Evolutionary conservation across 2,113 vertebrate genomes (phyloP).

Genomic region (Oenanthe oenanthe): DNA sequence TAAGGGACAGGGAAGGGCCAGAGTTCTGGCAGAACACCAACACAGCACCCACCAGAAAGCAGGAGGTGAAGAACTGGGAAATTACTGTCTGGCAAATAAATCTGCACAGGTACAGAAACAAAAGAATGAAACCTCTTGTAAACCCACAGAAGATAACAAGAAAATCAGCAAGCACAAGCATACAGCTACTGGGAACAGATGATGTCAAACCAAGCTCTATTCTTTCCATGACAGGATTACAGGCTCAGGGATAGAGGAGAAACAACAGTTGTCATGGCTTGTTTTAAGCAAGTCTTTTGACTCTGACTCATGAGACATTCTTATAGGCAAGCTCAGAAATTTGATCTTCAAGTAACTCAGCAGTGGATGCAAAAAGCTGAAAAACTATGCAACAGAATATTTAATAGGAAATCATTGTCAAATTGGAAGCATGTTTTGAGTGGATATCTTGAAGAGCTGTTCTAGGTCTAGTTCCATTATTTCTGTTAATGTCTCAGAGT

Average conservation of each 20-base stretch:
- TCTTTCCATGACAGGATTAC: slow-evolving; percentile 52
- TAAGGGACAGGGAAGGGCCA: not conserved
- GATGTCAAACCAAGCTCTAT: slow-evolving; percentile 47
- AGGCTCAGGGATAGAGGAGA: slow-evolving; percentile 35
- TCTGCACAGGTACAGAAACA: not conserved
- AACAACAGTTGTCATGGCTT: slow-evolving; percentile 62
- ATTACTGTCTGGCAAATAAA: slow-evolving; percentile 7
- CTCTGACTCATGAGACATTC: slow-evolving; percentile 57
- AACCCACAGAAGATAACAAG: slow-evolving; percentile 42
- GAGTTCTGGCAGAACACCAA: not conserved
- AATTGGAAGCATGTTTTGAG: not conserved
- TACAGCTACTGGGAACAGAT: slow-evolving; percentile 51
- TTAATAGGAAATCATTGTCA: not conserved
- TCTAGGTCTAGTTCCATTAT: not conserved
- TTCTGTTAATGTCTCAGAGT: not conserved
- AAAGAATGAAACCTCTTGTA: slow-evolving; percentile 22
- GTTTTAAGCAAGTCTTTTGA: slow-evolving; percentile 53
- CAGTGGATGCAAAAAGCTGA: not conserved
- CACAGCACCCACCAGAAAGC: not conserved
- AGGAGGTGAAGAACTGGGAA: slow-evolving; percentile 8
- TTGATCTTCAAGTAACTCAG: slow-evolving; percentile 2
- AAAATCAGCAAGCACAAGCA: slow-evolving; percentile 54
- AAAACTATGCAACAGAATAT: not conserved
- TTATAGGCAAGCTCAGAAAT: slow-evolving; percentile 15
- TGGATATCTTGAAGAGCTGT: not conserved